These are phyloP conservation scores for Hycleus phaleratus DNA, from an alignment of 1,140 invertebrate species.

Conservation along the genomic window DNA sequence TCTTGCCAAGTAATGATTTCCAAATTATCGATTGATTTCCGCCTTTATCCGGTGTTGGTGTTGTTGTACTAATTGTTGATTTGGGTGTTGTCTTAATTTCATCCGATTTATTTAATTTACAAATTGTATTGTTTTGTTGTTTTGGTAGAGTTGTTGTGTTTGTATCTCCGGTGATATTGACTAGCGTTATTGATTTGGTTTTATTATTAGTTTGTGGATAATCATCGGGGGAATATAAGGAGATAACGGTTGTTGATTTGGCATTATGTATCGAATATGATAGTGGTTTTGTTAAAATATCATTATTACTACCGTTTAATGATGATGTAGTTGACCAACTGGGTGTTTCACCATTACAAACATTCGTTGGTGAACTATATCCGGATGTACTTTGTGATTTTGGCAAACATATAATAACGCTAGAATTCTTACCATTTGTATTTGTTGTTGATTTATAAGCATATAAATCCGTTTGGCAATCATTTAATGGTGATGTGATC, in stretches of 20 bases:
- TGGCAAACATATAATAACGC: conserved; percentile 32
- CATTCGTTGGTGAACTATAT: conserved; percentile 41
- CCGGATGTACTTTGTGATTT: conserved; percentile 43
- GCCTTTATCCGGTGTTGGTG: neutral
- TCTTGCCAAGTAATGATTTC: conserved; percentile 35
- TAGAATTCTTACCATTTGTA: conserved; percentile 36
- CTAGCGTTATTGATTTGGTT: conserved; percentile 38
- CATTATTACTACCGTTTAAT: conserved; percentile 36
- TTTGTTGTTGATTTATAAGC: conserved; percentile 28
- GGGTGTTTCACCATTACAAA: conserved; percentile 27
- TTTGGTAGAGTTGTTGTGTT: neutral
- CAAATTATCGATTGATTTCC: neutral
- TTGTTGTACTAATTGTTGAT: neutral
- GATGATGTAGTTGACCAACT: conserved; percentile 40
- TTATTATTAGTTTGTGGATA: conserved; percentile 15
- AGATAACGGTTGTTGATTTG: conserved; percentile 38
- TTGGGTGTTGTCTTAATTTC: neutral
- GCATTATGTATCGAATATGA: conserved; percentile 39
- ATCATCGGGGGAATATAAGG: conserved; percentile 27
- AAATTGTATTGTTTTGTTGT: neutral
- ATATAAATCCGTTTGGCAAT: conserved; percentile 29
- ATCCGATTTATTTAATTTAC: neutral
- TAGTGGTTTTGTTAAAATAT: conserved; percentile 29
- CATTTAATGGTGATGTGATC: conserved; percentile 33
- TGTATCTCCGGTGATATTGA: conserved; percentile 34